A percentile compares a stretch with the other conserved stretches of the same genome.
These are phyloP conservation scores for Hyaena hyaena DNA, from an alignment of 2,113 vertebrate species.

Conservation along the genomic window DNA sequence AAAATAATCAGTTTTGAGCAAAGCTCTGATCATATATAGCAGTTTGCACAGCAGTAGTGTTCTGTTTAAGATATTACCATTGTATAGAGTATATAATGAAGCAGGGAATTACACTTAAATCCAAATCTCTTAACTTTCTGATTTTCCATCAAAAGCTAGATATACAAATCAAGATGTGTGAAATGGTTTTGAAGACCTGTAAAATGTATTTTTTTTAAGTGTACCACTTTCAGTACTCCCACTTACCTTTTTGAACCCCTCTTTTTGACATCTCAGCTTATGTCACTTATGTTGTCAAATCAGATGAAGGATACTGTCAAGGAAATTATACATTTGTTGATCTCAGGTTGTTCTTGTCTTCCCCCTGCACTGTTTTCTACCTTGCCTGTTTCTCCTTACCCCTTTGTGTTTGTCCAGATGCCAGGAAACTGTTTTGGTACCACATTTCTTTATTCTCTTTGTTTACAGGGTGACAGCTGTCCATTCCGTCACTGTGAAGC, in stretches of 20 bases:
- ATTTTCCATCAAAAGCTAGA: slow-evolving; percentile 21
- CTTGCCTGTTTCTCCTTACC: not conserved
- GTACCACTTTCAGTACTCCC: not conserved
- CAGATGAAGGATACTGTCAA: not conserved
- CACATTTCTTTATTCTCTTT: not conserved
- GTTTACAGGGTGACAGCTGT: slow-evolving; percentile 92
- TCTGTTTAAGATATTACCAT: not conserved
- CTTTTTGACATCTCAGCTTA: not conserved
- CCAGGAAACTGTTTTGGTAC: not conserved
- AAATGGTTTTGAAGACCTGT: not conserved
- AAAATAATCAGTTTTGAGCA: slow-evolving; percentile 19
- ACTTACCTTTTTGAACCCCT: not conserved
- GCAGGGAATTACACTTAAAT: slow-evolving; percentile 5
- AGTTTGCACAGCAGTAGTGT: not conserved
- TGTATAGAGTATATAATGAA: not conserved
- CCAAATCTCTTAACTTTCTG: not conserved
- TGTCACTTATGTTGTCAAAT: not conserved
- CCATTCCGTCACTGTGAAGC: slow-evolving; percentile 97
- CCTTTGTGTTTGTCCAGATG: not conserved
- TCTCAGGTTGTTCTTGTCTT: not conserved
- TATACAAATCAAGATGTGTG: not conserved
- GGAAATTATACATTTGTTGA: not conserved
- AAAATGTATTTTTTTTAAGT: not conserved
- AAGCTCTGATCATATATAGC: not conserved
- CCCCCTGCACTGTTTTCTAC: not conserved